phyloP scores from a whole-genome alignment of 2,797 vertebrate genomes.

The Emys orbicularis region DNA sequence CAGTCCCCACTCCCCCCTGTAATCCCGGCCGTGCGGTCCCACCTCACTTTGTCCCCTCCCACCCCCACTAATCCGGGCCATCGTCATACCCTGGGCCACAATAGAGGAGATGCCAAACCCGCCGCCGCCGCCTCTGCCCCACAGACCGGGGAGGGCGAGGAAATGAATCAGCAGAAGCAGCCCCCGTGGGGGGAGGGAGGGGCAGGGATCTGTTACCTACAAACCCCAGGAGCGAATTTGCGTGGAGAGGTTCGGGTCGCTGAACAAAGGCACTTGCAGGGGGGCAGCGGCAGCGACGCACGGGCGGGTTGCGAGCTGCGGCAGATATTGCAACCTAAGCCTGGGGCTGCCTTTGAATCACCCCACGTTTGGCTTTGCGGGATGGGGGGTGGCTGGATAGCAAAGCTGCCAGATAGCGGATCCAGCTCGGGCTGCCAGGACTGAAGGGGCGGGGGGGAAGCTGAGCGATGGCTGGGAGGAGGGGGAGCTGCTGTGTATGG shows the following conservation, averaged over 20 bases:
- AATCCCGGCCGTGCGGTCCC: constrained; percentile 11
- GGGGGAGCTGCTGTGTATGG: not conserved
- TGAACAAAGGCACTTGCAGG: constrained; percentile 85
- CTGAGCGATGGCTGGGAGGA: not conserved
- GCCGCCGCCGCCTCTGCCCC: not conserved
- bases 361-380: not conserved
- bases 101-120: not conserved
- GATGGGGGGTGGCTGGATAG: not conserved
- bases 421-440: not conserved
- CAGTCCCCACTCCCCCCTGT: not conserved
- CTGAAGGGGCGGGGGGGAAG: not conserved
- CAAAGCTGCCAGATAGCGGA: not conserved
- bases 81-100: constrained; percentile 9
- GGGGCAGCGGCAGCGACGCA: constrained; percentile 23
- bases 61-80: constrained; percentile 57
- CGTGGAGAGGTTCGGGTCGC: not conserved
- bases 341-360: not conserved
- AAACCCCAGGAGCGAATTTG: not conserved
- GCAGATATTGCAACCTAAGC: constrained; percentile 66
- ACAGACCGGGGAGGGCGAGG: constrained; percentile 55
- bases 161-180: constrained; percentile 78
- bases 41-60: not conserved
- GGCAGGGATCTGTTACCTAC: not conserved
- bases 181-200: constrained; percentile 36
- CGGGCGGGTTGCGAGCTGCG: constrained; percentile 83